These are phyloP conservation scores for Volucella zonaria DNA, from an alignment of 2,888 invertebrate genomes.

Conservation along the genomic window DNA sequence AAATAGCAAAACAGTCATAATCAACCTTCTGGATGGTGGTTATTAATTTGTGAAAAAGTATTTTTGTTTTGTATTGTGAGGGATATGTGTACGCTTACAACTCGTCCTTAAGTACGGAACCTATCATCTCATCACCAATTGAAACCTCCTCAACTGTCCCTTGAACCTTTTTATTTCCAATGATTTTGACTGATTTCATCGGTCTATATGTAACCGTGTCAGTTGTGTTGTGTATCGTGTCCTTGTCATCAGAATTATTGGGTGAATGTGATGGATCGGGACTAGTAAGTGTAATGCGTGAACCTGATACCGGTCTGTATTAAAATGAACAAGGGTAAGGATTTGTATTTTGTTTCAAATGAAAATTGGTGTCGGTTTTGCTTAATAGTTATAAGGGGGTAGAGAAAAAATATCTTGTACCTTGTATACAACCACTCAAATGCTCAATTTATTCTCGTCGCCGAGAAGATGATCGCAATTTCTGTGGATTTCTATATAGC, in stretches of 20 bases:
- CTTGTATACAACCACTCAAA: slow-evolving; percentile 78
- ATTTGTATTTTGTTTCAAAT: slow-evolving; percentile 43
- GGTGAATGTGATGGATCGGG: slow-evolving; percentile 83
- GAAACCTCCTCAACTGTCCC: slow-evolving; percentile 81
- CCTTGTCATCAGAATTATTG: slow-evolving; percentile 75
- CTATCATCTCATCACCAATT: slow-evolving; percentile 74
- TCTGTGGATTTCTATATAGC: slow-evolving; percentile 80
- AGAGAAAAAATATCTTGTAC: slow-evolving; percentile 75
- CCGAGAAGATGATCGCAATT: slow-evolving; percentile 81
- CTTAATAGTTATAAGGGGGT: slow-evolving; percentile 56
- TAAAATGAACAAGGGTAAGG: slow-evolving; percentile 57
- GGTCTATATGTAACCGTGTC: slow-evolving; percentile 81
- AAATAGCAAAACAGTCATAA: background rate
- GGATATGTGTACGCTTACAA: slow-evolving; percentile 75
- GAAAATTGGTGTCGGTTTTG: slow-evolving; percentile 6
- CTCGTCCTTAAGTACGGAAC: slow-evolving; percentile 77
- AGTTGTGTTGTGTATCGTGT: slow-evolving; percentile 80
- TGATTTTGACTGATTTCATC: slow-evolving; percentile 74
- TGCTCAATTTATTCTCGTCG: slow-evolving; percentile 79
- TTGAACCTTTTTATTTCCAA: slow-evolving; percentile 72
- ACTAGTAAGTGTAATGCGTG: slow-evolving; percentile 84
- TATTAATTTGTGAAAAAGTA: slow-evolving; percentile 35
- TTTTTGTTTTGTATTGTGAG: background rate
- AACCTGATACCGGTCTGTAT: slow-evolving; percentile 81
- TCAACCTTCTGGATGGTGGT: slow-evolving; percentile 46